Conservation (phyloP, 2,888 invertebrate species). For the Mycalesis mineus region DNA sequence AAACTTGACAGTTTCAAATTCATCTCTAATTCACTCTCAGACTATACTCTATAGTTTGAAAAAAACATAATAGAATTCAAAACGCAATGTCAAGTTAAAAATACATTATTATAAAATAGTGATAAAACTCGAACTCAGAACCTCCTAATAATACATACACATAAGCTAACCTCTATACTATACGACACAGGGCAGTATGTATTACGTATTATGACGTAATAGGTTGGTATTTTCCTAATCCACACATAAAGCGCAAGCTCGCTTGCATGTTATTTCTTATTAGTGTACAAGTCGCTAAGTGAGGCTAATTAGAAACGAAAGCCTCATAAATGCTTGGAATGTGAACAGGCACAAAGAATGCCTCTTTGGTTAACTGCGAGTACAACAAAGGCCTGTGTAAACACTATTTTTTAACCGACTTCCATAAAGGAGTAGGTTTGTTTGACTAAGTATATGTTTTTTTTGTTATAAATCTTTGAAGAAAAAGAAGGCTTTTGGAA, state of each 20-base stretch:
- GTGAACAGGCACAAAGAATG: slow-evolving; percentile 27
- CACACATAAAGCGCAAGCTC: slow-evolving; percentile 13
- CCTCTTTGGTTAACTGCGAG: background rate
- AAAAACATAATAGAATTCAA: no score
- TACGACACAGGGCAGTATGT: no score
- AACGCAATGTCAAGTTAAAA: no score
- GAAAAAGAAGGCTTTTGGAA: no score
- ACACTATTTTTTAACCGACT: background rate
- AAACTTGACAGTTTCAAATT: no score
- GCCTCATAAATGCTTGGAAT: slow-evolving; percentile 22
- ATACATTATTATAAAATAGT: no score
- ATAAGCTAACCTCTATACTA: no score
- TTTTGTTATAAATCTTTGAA: background rate
- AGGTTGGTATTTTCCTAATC: slow-evolving; percentile 5
- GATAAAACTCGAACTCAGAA: no score
- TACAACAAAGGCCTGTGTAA: background rate
- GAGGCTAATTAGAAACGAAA: slow-evolving; percentile 25
- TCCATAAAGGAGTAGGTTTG: no score
- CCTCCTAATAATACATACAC: no score
- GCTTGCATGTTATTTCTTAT: slow-evolving; percentile 19
- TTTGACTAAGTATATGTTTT: background rate
- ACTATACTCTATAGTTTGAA: no score
- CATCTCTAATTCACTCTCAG: no score
- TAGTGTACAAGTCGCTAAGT: slow-evolving; percentile 22
- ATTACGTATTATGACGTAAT: background rate